Evolutionary conservation across 1,140 invertebrate genomes (phyloP), one percentile per base, ranked within the genome.

Genomic region (Micrasema minimum): DNA sequence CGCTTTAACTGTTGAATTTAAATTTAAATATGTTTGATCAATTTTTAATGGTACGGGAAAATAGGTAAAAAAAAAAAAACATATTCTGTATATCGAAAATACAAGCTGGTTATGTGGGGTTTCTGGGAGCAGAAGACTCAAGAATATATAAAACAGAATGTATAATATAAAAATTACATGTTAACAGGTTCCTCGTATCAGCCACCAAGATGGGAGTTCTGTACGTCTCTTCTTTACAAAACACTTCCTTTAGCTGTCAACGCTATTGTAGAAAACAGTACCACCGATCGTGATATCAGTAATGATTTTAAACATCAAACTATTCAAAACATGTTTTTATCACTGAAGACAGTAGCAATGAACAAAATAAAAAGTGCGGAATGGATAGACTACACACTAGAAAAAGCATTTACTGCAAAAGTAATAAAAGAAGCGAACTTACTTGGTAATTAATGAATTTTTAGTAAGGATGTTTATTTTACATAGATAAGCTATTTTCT

Each of bases 321-420:
- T n/a, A 51, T 69, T 6, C 14, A 23, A 18, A 37, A 61, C 22
- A 69, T 69, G 22, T 61, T 69, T 50, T 38, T 16, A 14, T 11
- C 55, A 1, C 35, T 69, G 1, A 46, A 69, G 41, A 20, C n/a
- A 0, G 12, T 45, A 23, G 23, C 46, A 0, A 38, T 31, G 10
- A 38, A 69, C 20, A 69, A 50, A 62, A 62, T 69, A 6, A 53
- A 50, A 50, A 62, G 12, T 6, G 35, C 26, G 22, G 12, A 48
- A 31, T 50, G 55, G 55, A 69, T 69, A 11, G 41, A 59, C 1
- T 3, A 4, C 9, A n/a, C 23, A 9, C n/a, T 69, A n/a, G 14
- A 35, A 62, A 26, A 50, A 16, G 7, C 22, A 61, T 69, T 62
- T 62, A 22, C 41, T 61, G n/a, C 35, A 68, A 57, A 68, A 69